Conservation (phyloP, 35 echinoderm and acorn worm genomes). For the Heliocidaris erythrogramma region DNA sequence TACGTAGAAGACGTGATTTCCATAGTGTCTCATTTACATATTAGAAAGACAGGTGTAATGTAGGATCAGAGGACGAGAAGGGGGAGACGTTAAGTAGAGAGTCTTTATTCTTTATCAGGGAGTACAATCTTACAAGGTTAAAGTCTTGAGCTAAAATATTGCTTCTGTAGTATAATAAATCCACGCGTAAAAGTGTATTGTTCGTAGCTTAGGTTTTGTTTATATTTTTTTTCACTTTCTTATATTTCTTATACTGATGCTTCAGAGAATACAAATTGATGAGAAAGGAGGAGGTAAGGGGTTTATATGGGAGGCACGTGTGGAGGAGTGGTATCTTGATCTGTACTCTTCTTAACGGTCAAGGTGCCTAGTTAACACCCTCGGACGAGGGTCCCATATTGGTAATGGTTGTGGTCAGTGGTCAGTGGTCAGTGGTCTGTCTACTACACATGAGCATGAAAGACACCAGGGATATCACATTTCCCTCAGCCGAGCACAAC, state of each 20-base stretch:
- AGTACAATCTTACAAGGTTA: neutral
- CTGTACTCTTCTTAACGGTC: slow-evolving; percentile 8
- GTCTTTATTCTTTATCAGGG: neutral
- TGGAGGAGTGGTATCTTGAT: neutral
- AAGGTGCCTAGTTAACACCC: neutral
- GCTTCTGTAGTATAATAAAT: no score
- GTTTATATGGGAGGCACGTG: neutral
- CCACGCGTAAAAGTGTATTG: neutral
- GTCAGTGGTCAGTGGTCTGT: neutral
- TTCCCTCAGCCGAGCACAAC: neutral
- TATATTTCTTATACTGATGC: neutral
- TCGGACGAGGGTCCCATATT: neutral
- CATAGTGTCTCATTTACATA: neutral
- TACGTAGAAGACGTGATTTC: no score
- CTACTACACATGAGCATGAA: neutral
- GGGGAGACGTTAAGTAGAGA: neutral
- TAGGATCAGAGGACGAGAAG: neutral
- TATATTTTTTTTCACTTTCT: neutral
- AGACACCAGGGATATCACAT: neutral
- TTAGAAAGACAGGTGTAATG: neutral
- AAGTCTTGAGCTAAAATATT: neutral
- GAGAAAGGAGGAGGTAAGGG: neutral
- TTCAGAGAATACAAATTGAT: neutral
- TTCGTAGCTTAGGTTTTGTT: neutral
- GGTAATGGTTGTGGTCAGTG: slow-evolving; percentile 1